Evolutionary conservation across 2,888 invertebrate species (phyloP), one percentile per base, ranked within the genome.

Genomic region (Andrena minutula): DNA sequence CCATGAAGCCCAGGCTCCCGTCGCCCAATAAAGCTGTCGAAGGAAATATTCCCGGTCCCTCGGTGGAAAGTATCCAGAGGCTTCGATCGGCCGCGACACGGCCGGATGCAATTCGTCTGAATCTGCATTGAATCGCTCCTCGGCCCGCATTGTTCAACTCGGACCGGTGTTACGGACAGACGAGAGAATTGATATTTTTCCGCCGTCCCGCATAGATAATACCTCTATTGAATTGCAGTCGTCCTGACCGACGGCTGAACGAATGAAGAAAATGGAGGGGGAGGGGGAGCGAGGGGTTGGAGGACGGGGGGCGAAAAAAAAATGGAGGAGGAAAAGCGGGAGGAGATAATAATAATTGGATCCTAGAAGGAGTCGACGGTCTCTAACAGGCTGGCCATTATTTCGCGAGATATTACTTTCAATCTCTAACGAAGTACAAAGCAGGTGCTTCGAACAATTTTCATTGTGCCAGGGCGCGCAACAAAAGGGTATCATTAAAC

Each of bases 141-240:
- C 81, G 88, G 79, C 47, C 74, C 77, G 85, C 85, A 88, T 88
- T 88, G 87, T 88, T 88, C 81, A 69, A 81, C 66, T 79, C 79
- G 79, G 75, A 75, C 68, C 83, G 75, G 74, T 79, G 85, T 81
- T 79, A 78, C 82, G 83, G 79, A 81, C 83, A 86, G 85, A 88
- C 88, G 88, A 82, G 86, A 88, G 85, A 75, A 88, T 88, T 88
- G 87, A 88, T 88, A 88, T 88, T 88, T 86, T 88, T 86, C 88
- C 87, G 85, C 80, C 83, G 83, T 65, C 83, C 86, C 65, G 82
- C 82, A 86, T 85, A 87, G 86, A 88, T 88, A 88, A 88, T 88
- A 78, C 86, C 73, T 41, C 75, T 65, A 88, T 88, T 88, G 86
- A 88, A 88, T 88, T 75, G 76, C 56, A 76, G 69, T 82, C 79